Evolutionary conservation across 2,113 vertebrate genomes (phyloP), one percentile per base, ranked within the genome.

Genomic region (Cynocephalus volans): DNA sequence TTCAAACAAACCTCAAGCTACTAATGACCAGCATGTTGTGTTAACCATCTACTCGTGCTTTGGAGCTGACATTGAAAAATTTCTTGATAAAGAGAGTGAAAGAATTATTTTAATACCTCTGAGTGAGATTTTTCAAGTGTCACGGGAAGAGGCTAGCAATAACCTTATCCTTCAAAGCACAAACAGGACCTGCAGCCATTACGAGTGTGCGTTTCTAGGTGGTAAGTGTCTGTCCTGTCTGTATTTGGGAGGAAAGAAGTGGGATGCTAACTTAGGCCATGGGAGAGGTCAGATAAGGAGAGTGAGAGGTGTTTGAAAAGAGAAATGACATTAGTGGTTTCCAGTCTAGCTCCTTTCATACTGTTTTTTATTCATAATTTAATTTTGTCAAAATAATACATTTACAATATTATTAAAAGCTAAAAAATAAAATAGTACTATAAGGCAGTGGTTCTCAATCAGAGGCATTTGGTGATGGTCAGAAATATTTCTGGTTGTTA

Each of bases 121-220:
- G 76, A 98, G 52, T 97, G 98, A 98, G 88, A 41, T 98, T 82
- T 98, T 98, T 80, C 80, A 96, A 23, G 96, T 98, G 81, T 97
- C 92, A 3, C 92, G 50, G 60, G 94, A 94, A 75, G 97, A 36
- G n/a, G 1, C 50, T 50, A 6, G 72, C 72, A 90, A 45, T n/a
- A 93, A 88, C 62, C 58, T 98, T 56, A 64, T 95, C 72, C 97
- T 98, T 75, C 96, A 73, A 33, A 98, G 98, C 81, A 97, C 50
- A 60, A 98, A 98, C 77, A 98, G 72, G 92, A 98, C 97, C 81
- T 98, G 98, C 85, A 98, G 97, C 94, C 96, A 98, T 93, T 97
- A 90, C 0, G 95, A 98, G 41, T 98, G 98, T 80, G 92, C 98
- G 0, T 98, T 97, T 77, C 92, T 98, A 24, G 98, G 98, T 58